phyloP scores from a whole-genome alignment of 2,113 vertebrate species.

The Prunella himalayana region DNA sequence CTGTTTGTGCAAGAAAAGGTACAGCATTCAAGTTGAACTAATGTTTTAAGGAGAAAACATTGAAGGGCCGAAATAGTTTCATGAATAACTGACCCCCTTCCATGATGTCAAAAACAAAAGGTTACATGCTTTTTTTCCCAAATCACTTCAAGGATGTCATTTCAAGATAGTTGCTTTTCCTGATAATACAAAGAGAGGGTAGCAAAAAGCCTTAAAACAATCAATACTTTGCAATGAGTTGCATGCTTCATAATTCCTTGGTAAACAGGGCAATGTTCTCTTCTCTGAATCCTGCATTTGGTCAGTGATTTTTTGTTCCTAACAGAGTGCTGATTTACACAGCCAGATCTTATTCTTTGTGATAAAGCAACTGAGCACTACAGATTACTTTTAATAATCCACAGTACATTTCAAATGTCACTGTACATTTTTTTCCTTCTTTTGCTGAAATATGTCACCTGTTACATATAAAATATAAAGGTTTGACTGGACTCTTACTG shows the following conservation, averaged over 20 bases:
- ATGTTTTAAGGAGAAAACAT: neutral
- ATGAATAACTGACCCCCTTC: neutral
- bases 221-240: neutral
- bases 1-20: neutral
- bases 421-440: neutral
- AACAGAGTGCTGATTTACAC: neutral
- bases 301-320: neutral
- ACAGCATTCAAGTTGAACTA: neutral
- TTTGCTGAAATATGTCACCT: neutral
- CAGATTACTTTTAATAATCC: neutral
- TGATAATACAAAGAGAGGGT: neutral
- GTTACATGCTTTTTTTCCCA: neutral
- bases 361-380: accelerated
- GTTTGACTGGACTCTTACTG: neutral
- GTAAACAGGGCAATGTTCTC: neutral
- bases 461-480: neutral
- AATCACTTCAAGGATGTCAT: neutral
- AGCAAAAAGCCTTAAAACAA: neutral
- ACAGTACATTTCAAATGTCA: neutral
- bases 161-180: neutral
- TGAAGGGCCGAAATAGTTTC: neutral
- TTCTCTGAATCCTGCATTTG: neutral
- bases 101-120: neutral
- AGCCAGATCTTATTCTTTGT: neutral
- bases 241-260: neutral